Percentiles rank a stretch among this genome's conserved stretches.
Conservation (phyloP, 1,140 invertebrate genomes). For the Hyles vespertilio region DNA sequence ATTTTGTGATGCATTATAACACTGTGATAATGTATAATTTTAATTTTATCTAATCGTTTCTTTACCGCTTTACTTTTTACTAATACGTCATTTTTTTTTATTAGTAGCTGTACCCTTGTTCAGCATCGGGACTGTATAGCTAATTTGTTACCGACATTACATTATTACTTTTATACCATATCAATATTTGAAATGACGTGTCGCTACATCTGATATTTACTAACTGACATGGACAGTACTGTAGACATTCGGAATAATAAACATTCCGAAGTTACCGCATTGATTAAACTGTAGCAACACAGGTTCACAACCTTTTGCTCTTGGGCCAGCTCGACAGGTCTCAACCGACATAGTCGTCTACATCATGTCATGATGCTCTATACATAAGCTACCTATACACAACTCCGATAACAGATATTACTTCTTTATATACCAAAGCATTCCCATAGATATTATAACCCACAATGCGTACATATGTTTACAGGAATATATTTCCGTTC, state of each 20-base stretch:
- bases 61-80: no score
- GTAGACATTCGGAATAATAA: no score
- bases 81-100: no score
- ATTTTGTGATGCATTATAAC: no score
- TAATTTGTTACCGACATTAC: no score
- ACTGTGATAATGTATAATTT: no score
- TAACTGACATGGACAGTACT: neutral
- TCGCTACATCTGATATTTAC: neutral
- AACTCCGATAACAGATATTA: neutral
- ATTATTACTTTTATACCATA: no score
- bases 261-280: no score
- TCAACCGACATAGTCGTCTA: conserved; percentile 39
- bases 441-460: neutral
- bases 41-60: no score
- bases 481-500: conserved; percentile 12
- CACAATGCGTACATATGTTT: neutral
- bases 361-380: conserved; percentile 30
- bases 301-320: conserved; percentile 45
- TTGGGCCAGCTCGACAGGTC: conserved; percentile 42
- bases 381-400: neutral
- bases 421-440: conserved; percentile 2
- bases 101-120: no score
- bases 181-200: no score
- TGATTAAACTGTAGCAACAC: conserved; percentile 24
- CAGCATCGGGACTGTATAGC: no score